Base-by-base conservation (phyloP, 2,113 vertebrate species). In the Colossoma macropomum region DNA sequence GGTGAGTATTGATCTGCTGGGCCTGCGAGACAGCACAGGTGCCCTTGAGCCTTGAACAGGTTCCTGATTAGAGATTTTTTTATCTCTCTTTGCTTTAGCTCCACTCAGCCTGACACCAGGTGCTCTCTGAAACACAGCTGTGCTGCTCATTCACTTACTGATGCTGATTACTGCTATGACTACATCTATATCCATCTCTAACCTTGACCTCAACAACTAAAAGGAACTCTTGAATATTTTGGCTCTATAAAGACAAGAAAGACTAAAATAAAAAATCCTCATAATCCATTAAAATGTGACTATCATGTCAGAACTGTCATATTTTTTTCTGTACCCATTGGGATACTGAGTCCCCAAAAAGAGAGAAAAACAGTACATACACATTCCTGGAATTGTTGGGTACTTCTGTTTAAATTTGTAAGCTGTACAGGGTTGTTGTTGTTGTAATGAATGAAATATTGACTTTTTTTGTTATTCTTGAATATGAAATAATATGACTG, bases 11-110 rank as follows among this genome's bases (percentile, higher is more conserved):
- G 80, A 81, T 81, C 71, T 54, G 45, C n/a, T 21, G 71, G 74
- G 30, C 17, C 4, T 17, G 60, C 59, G 27, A 75, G 80, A 81
- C 71, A 52, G 71, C 59, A 34, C 71, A 75, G 80, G 71, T 81
- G 80, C 71, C 80, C 80, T 81, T 81, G 80, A 81, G 71, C 59
- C 27, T 66, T 75, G 63, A 65, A 60, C 41, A 69, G 74, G 71
- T 75, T 81, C 54, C 15, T 75, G 72, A 65, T 69, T 79, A 72
- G n/a, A 41, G 82, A 38, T 78, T 78, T 60, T 52, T 45, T 45
- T 45, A 45, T 73, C n/a, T 27, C 15, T 41, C 27, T 48, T 13
- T 25, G n/a, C 48, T 66, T 30, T 28, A 45, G 12, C 48, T 32
- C 19, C 71, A 68, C 73, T 38, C 50, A 71, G 21, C 30, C 65